Conservation (phyloP, 1,140 invertebrate species). For the Trypoxylus dichotomus region DNA sequence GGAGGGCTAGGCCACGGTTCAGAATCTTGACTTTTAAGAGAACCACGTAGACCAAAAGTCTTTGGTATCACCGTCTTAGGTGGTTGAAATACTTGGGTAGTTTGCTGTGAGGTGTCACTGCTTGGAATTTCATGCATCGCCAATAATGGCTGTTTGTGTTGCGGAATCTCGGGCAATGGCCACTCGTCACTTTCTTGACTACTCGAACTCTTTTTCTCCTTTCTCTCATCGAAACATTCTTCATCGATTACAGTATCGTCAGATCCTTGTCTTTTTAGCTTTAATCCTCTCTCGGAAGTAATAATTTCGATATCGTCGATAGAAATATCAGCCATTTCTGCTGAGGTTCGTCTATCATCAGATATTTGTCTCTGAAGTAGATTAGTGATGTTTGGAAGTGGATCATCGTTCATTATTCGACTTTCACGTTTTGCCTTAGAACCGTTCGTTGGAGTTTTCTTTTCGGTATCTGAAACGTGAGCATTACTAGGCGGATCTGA, state of each 20-base stretch:
- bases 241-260: conserved; percentile 54
- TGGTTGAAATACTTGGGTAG: conserved; percentile 52
- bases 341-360: conserved; percentile 76
- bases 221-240: conserved; percentile 46
- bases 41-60: conserved; percentile 50
- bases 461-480: conserved; percentile 59
- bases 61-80: conserved; percentile 49
- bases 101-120: conserved; percentile 51
- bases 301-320: conserved; percentile 65
- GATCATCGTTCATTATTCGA: conserved; percentile 44
- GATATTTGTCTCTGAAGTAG: conserved; percentile 61
- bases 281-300: conserved; percentile 50
- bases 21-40: conserved; percentile 61
- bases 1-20: conserved; percentile 80
- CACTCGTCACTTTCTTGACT: conserved; percentile 72
- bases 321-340: conserved; percentile 78
- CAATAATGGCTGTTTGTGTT: conserved; percentile 43
- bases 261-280: conserved; percentile 50
- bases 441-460: conserved; percentile 44
- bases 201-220: conserved; percentile 52
- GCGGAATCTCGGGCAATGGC: conserved; percentile 67
- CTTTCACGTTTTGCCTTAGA: conserved; percentile 40
- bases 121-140: conserved; percentile 51
- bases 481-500: conserved; percentile 75
- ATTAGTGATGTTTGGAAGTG: conserved; percentile 45